Percentiles rank a stretch among this genome's conserved stretches.
phyloP scores from a whole-genome alignment of 2,888 invertebrate species.

The Matsumyia berberina region DNA sequence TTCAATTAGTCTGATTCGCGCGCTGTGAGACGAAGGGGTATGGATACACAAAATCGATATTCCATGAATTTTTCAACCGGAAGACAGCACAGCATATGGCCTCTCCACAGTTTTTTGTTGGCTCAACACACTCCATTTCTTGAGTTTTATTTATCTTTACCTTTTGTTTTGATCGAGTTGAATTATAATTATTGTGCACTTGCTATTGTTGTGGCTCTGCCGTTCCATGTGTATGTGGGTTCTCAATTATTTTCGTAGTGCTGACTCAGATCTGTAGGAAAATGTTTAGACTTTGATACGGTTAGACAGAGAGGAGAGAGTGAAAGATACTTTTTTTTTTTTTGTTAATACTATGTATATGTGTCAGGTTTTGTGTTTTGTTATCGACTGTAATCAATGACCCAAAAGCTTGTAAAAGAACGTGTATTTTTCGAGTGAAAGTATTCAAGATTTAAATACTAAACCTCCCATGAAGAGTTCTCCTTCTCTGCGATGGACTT shows the following conservation, averaged over 20 bases:
- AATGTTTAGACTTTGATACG: constrained; percentile 55
- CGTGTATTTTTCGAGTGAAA: constrained; percentile 27
- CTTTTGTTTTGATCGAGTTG: constrained; percentile 55
- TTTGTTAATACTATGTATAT: constrained; percentile 56
- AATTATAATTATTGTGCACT: constrained; percentile 12
- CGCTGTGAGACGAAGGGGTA: constrained; percentile 13
- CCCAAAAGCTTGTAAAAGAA: constrained; percentile 16
- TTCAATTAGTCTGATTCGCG: constrained; percentile 4
- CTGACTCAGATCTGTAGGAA: constrained; percentile 53
- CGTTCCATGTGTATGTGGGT: constrained; percentile 31
- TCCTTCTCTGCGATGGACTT: constrained; percentile 8
- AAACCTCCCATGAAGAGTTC: background rate
- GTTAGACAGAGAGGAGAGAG: constrained; percentile 16
- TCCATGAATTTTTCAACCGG: constrained; percentile 54
- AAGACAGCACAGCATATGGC: constrained; percentile 40
- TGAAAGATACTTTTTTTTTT: too few species aligned
- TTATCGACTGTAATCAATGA: constrained; percentile 20
- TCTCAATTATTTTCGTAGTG: constrained; percentile 31
- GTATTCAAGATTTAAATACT: constrained; percentile 20
- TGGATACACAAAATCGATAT: constrained; percentile 18
- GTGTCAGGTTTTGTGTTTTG: constrained; percentile 42
- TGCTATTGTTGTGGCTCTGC: too few species aligned
- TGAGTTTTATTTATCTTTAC: constrained; percentile 36
- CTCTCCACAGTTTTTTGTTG: constrained; percentile 50
- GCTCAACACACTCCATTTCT: constrained; percentile 19